Percentiles rank a stretch among this genome's conserved stretches.
Conservation (phyloP, 2,888 invertebrate species). For the Bruchidius siliquastri region DNA sequence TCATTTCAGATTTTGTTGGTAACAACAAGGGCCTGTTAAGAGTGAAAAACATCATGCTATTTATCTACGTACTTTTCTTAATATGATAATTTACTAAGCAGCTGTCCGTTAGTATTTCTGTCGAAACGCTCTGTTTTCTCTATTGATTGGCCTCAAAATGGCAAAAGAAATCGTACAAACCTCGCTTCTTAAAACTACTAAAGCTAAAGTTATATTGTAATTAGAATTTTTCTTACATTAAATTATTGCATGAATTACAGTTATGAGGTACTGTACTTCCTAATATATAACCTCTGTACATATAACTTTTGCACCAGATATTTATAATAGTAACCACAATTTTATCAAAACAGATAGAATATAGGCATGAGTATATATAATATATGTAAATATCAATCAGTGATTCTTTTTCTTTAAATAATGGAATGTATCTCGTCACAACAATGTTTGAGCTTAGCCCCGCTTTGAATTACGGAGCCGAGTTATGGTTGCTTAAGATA, state of each 20-base stretch:
- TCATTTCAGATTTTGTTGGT: too few relatives aligned
- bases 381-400: conserved; percentile 44
- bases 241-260: conserved; percentile 54
- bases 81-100: too few relatives aligned
- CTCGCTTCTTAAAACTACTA: conserved; percentile 48
- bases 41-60: too few relatives aligned
- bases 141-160: too few relatives aligned
- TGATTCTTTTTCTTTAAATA: conserved; percentile 44
- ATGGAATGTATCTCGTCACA: conserved; percentile 51
- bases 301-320: conserved; percentile 49
- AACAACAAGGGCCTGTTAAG: too few relatives aligned
- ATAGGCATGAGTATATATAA: conserved; percentile 46
- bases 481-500: background rate
- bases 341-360: conserved; percentile 47
- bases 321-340: conserved; percentile 44
- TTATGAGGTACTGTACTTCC: conserved; percentile 52
- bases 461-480: background rate
- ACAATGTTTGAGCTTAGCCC: conserved; percentile 47
- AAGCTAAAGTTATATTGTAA: conserved; percentile 50
- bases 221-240: conserved; percentile 50
- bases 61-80: too few relatives aligned
- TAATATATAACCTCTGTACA: conserved; percentile 52
- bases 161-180: conserved; percentile 43
- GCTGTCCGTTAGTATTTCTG: too few relatives aligned
- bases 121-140: too few relatives aligned